phyloP scores from a whole-genome alignment of 2,113 vertebrate species.

The Cololabis saira region DNA sequence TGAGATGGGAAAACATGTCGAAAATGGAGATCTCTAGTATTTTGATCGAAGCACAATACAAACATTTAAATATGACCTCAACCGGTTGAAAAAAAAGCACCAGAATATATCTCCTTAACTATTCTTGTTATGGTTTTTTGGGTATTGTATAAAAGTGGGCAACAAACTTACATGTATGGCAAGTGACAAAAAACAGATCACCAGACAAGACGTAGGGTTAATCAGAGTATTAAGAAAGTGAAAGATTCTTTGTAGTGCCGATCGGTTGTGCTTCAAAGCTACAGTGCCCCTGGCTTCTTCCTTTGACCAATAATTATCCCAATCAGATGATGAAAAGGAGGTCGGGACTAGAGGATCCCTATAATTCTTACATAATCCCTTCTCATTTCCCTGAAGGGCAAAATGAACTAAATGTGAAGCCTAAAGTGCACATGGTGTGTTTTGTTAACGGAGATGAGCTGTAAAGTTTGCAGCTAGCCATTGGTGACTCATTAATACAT shows the following conservation, averaged over 20 bases:
- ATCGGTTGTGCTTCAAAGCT: conserved; percentile 64
- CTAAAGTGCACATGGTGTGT: conserved; percentile 68
- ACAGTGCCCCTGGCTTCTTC: conserved; percentile 7
- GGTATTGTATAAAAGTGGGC: too few relatives aligned
- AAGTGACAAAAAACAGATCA: too few relatives aligned
- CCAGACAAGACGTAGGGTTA: background rate
- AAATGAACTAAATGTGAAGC: conserved; percentile 67
- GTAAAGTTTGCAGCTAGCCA: conserved; percentile 65
- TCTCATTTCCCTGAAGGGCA: conserved; percentile 74
- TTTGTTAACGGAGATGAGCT: conserved; percentile 67
- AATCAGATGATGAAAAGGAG: conserved; percentile 81
- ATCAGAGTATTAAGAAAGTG: background rate
- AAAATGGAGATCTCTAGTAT: too few relatives aligned
- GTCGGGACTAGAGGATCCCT: conserved; percentile 76
- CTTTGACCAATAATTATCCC: conserved; percentile 75
- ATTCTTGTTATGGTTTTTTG: too few relatives aligned
- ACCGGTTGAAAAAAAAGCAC: too few relatives aligned
- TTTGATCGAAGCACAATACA: too few relatives aligned
- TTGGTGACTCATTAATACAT: conserved; percentile 70
- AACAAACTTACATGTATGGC: too few relatives aligned
- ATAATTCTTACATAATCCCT: conserved; percentile 84
- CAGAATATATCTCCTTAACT: too few relatives aligned
- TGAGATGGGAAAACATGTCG: too few relatives aligned
- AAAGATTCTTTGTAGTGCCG: background rate
- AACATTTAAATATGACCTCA: too few relatives aligned